phyloP scores from a whole-genome alignment of 2,888 invertebrate genomes.

The Oscheius sp. region DNA sequence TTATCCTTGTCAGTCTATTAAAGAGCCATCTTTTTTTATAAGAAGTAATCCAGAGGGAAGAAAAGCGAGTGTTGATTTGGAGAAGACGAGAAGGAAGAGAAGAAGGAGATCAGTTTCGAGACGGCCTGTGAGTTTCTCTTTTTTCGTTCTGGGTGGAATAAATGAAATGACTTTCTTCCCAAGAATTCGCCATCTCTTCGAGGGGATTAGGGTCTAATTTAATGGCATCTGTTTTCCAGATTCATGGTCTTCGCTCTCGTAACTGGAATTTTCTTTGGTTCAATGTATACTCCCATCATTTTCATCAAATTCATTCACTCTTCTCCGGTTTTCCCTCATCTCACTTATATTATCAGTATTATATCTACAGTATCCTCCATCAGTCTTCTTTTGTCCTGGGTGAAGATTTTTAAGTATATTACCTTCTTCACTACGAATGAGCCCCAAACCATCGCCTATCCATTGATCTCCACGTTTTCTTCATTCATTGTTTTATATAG shows the following conservation, averaged over 20 bases:
- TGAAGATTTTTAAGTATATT: constrained; percentile 72
- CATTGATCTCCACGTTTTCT: constrained; percentile 73
- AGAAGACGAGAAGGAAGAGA: constrained; percentile 19
- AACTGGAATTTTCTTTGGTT: constrained; percentile 72
- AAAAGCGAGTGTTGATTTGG: neutral
- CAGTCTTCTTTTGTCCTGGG: constrained; percentile 67
- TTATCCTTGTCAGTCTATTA: neutral
- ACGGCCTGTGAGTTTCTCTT: neutral
- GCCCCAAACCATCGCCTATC: constrained; percentile 73
- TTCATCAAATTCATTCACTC: constrained; percentile 55
- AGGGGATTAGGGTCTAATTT: neutral
- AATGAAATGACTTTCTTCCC: neutral
- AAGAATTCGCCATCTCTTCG: too few species aligned
- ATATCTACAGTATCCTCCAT: constrained; percentile 41
- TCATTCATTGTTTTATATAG: constrained; percentile 71
- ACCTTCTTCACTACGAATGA: constrained; percentile 73
- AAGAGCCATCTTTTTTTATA: constrained; percentile 53
- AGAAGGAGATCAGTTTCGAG: neutral
- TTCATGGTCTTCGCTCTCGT: constrained; percentile 70
- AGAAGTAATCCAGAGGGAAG: constrained; percentile 40
- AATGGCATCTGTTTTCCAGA: constrained; percentile 56
- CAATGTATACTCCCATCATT: constrained; percentile 72
- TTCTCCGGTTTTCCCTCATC: constrained; percentile 37
- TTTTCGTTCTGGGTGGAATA: neutral
- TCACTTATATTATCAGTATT: constrained; percentile 66